Conservation (phyloP, 2,113 vertebrate genomes). For the Phaethornis superciliosus region DNA sequence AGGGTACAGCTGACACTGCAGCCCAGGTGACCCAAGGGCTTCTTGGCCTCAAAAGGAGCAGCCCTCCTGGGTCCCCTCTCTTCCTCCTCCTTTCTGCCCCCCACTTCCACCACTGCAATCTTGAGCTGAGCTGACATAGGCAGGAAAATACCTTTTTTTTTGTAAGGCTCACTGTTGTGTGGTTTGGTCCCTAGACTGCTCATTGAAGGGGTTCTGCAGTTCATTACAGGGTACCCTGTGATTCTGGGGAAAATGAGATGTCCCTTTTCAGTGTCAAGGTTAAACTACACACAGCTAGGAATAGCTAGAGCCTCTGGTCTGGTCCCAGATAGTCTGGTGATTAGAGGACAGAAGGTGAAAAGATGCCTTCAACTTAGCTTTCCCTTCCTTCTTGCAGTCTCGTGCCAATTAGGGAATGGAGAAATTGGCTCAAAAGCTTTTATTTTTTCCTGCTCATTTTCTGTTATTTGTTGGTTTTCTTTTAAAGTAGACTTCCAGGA, state of each 20-base stretch:
- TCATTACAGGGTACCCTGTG: neutral
- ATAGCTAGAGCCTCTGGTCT: neutral
- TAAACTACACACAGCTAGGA: neutral
- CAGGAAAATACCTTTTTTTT: neutral
- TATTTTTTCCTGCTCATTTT: constrained; percentile 43
- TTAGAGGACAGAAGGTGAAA: neutral
- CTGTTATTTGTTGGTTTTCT: constrained; percentile 47
- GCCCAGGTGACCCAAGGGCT: neutral
- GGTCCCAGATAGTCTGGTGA: neutral
- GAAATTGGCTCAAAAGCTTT: neutral
- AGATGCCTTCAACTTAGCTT: neutral
- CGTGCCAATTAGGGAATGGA: neutral
- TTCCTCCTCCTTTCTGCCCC: neutral
- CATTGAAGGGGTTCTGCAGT: neutral
- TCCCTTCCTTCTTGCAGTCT: neutral
- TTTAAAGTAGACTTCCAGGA: constrained; percentile 43
- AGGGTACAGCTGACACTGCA: neutral
- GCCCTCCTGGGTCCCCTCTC: neutral
- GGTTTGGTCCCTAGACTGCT: neutral
- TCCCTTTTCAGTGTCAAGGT: neutral
- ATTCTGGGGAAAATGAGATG: neutral
- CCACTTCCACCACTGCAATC: neutral
- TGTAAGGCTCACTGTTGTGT: neutral
- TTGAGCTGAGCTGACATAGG: neutral
- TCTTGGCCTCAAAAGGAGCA: neutral